Base-by-base conservation (phyloP, 2,113 vertebrate species). In the Calyptomena viridis region DNA sequence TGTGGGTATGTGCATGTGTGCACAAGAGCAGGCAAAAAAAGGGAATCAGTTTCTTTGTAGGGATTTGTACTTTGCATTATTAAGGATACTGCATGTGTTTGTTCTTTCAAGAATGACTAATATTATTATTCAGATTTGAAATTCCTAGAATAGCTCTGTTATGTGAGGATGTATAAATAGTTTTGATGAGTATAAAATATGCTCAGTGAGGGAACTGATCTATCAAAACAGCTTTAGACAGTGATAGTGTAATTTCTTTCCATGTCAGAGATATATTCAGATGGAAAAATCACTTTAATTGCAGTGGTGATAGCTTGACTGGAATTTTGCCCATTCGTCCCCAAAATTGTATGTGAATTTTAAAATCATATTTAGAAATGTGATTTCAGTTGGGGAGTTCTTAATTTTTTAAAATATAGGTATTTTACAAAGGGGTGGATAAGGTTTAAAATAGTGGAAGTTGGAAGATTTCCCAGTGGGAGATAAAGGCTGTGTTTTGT, bases 231-330 rank as follows among this genome's bases (percentile, higher is more conserved):
- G 87, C 89, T 93, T 95, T 92, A 78, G 76, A 59, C 74, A 59
- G 77, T 33, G 69, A 92, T 68, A 71, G 84, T 76, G 59, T 49
- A 64, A 90, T 78, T 95, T 90, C 77, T 96, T 67, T 87, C 74
- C 37, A 78, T 78, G 80, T 89, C 74, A 77, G 74, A 49, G 68
- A 73, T 96, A 71, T 86, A 93, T 87, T 94, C 58, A n/a, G 94
- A 92, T 90, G 82, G 91, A 94, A 97, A 97, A 97, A 95, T 85
- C 89, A 88, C 92, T 96, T 87, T 94, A 97, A 97, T 94, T 97
- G 95, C 33, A 23, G 79, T 82, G 71, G 19, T 83, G 94, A 96
- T 83, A 66, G 79, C 84, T 67, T 63, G 76, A 63, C 44, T 90
- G 95, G 94, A 95, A 55, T 83, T 89, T 87, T 94, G 90, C 93